Evolutionary conservation across 1,140 invertebrate species (phyloP), one percentile per base, ranked within the genome.

Genomic region (Drosophila nannoptera): DNA sequence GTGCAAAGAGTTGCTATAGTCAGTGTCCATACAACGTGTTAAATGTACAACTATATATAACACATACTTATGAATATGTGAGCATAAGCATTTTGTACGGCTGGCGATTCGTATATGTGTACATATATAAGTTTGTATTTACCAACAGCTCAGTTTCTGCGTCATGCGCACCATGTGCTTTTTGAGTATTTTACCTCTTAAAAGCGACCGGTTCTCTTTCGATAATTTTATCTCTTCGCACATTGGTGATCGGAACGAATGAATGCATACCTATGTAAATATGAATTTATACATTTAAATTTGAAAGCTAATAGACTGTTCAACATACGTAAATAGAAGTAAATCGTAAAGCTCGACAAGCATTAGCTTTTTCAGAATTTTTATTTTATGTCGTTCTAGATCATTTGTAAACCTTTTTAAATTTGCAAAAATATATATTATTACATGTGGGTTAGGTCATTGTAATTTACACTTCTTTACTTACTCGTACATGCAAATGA

Each of bases 161-260:
- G 82, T 82, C 87, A 88, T 88, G 83, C 82, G 87, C 87, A 88
- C 87, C 87, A 88, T 88, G 87, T 88, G 87, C 87, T 88, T 87
- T 87, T 58, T 72, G 40, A 7, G n/a, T 12, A 55, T 45, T 52
- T 9, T 12, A 29, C 12, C 63, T 54, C 35, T 71, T 70, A 11
- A 2, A 6, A 49, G 36, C 55, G 55, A 32, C 35, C 60, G 45
- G 46, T 38, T 56, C 67, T 69, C 61, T 65, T 65, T 52, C 43
- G 4, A 8, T 22, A 42, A n/a, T 48, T 40, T 35, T 35, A 4
- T 58, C 31, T 31, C 31, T 45, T 11, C 14, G 6, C 12, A 9
- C 32, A 14, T 35, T 48, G 16, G n/a, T 32, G 53, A 64, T 69
- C 67, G 56, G 31, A 69, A 64, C 52, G 56, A 50, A 8, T 7